Percentiles rank a stretch among this genome's conserved stretches.
phyloP scores from a whole-genome alignment of 2,797 vertebrate species.

The Aeoliscus strigatus region DNA sequence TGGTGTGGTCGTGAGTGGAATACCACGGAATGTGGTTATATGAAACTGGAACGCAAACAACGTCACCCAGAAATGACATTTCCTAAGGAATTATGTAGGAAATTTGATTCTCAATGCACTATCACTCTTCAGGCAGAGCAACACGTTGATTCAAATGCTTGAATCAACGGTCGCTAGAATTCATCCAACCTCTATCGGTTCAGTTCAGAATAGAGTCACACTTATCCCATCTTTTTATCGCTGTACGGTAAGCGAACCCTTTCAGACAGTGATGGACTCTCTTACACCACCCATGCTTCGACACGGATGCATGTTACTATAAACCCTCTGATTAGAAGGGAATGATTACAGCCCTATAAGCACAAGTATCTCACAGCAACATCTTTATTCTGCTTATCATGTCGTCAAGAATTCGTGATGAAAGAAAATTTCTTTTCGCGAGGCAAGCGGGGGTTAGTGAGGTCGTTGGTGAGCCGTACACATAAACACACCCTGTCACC shows the following conservation, averaged over 20 bases:
- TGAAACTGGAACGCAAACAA: too few species aligned
- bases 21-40: too few species aligned
- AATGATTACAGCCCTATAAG: constrained; percentile 20
- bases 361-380: constrained; percentile 9
- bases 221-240: constrained; percentile 7
- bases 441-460: constrained; percentile 2
- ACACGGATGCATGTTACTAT: constrained; percentile 5
- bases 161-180: too few species aligned
- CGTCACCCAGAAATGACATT: too few species aligned
- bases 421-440: constrained; percentile 7
- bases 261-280: constrained; percentile 2
- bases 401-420: constrained; percentile 32
- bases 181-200: too few species aligned
- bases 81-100: too few species aligned
- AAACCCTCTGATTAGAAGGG: constrained; percentile 19
- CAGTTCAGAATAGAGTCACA: too few species aligned
- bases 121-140: too few species aligned
- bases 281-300: constrained; percentile 19
- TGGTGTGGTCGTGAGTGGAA: too few species aligned
- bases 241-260: constrained; percentile 13
- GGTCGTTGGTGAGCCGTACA: constrained; percentile 48
- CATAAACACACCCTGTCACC: constrained; percentile 68
- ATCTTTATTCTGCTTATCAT: constrained; percentile 13
- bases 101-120: too few species aligned
- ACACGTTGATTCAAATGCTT: too few species aligned